Conservation (phyloP, 2,113 vertebrate species). For the Physeter macrocephalus region DNA sequence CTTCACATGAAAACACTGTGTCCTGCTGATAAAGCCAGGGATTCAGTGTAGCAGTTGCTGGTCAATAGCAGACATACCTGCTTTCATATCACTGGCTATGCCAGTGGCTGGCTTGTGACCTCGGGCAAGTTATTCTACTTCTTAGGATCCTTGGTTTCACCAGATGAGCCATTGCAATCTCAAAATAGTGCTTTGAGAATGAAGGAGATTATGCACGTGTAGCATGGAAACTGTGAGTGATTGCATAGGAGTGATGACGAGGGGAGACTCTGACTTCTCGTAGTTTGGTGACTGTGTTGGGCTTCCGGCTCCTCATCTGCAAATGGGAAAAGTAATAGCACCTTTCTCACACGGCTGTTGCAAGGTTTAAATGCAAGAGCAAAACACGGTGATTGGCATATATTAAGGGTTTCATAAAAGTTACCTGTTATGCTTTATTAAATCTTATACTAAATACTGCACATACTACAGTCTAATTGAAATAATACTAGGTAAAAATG, state of each 20-base stretch:
- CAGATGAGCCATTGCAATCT: background rate
- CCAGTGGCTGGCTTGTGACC: background rate
- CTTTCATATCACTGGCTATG: background rate
- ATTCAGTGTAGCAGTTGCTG: background rate
- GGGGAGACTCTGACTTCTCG: background rate
- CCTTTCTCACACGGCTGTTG: background rate
- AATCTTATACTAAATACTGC: background rate
- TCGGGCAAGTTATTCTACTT: background rate
- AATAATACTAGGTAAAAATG: background rate
- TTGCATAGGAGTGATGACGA: background rate
- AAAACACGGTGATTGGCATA: background rate
- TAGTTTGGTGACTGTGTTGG: background rate
- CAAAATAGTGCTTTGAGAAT: background rate
- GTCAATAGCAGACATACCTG: background rate
- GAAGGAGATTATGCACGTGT: background rate
- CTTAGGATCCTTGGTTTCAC: background rate
- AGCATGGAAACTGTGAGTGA: background rate
- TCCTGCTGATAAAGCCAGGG: background rate
- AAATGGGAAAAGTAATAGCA: background rate
- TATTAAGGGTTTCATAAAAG: background rate
- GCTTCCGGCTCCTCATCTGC: background rate
- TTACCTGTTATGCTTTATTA: background rate
- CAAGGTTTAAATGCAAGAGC: background rate
- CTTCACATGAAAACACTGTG: background rate
- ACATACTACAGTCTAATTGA: background rate